Percentiles rank a stretch among this genome's conserved stretches.
Evolutionary conservation across 2,888 invertebrate species (phyloP).

Genomic region (Thyatira batis): DNA sequence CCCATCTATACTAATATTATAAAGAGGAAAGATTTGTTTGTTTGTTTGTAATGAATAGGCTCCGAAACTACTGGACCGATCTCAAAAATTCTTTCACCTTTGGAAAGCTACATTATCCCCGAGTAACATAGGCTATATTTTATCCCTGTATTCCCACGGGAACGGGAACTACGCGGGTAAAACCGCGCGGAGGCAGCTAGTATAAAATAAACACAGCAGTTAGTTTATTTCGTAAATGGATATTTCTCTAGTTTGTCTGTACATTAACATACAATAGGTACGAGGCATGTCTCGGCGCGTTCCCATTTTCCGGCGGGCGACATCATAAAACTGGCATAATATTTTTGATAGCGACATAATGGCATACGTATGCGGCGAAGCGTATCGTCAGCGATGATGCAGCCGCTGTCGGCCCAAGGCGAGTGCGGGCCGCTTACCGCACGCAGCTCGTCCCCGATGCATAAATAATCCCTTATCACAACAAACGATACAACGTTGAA

Average conservation of each 20-base stretch:
- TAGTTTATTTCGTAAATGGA: neutral
- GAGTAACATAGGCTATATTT: too few species aligned
- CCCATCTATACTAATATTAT: too few species aligned
- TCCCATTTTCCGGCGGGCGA: conserved; percentile 9
- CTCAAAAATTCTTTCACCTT: too few species aligned
- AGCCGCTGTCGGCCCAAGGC: conserved; percentile 22
- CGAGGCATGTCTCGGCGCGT: conserved; percentile 17
- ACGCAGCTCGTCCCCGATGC: conserved; percentile 43
- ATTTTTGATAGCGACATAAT: conserved; percentile 13
- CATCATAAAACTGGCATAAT: conserved; percentile 12
- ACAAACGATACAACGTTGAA: conserved; percentile 33
- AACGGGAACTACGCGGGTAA: too few species aligned
- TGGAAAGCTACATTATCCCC: too few species aligned
- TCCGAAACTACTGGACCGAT: too few species aligned
- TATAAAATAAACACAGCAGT: too few species aligned
- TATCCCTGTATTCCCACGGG: too few species aligned
- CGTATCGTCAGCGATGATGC: conserved; percentile 34
- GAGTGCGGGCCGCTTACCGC: conserved; percentile 16
- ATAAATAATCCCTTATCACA: conserved; percentile 60
- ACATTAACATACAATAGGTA: conserved; percentile 24
- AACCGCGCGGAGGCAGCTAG: too few species aligned
- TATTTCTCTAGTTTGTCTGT: neutral
- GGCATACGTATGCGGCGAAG: conserved; percentile 23
- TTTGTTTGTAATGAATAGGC: too few species aligned
- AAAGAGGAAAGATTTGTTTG: too few species aligned